Conservation (phyloP, 2,113 vertebrate species). For the Choloepus hoffmanni region DNA sequence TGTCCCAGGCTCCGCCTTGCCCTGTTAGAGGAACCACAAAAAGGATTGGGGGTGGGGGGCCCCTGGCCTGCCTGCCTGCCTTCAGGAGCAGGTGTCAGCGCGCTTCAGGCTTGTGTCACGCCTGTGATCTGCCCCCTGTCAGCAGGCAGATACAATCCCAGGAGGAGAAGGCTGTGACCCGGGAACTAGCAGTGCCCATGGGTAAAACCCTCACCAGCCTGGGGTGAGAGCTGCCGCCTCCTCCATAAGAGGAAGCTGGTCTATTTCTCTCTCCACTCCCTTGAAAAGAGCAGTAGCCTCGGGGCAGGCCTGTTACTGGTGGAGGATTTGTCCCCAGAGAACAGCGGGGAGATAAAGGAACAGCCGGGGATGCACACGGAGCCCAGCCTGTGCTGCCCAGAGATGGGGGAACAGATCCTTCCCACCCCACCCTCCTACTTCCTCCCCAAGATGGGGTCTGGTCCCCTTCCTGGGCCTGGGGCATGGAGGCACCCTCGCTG, state of each 20-base stretch:
- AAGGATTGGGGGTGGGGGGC: neutral
- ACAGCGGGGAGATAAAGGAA: neutral
- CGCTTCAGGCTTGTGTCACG: neutral
- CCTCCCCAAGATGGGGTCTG: neutral
- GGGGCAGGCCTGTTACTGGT: neutral
- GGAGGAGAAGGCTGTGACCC: neutral
- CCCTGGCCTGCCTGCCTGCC: neutral
- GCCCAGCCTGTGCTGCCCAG: neutral
- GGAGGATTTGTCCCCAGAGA: slow-evolving; percentile 17
- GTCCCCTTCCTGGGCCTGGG: no score
- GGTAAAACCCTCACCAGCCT: neutral
- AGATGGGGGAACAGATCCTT: neutral
- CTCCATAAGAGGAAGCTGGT: neutral
- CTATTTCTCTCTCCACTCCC: slow-evolving; percentile 8
- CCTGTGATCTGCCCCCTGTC: neutral
- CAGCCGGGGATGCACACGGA: neutral
- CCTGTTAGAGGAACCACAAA: neutral
- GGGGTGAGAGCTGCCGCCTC: neutral
- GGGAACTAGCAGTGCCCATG: neutral
- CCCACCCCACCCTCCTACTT: neutral
- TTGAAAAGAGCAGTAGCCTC: slow-evolving; percentile 24
- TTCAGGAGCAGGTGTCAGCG: neutral
- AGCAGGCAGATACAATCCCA: neutral
- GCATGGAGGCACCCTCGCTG: neutral
- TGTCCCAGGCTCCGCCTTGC: neutral